Percentiles rank a stretch among this genome's conserved stretches.
Evolutionary conservation across 1,140 invertebrate species (phyloP).

Genomic region (Potamilus streckersoni): DNA sequence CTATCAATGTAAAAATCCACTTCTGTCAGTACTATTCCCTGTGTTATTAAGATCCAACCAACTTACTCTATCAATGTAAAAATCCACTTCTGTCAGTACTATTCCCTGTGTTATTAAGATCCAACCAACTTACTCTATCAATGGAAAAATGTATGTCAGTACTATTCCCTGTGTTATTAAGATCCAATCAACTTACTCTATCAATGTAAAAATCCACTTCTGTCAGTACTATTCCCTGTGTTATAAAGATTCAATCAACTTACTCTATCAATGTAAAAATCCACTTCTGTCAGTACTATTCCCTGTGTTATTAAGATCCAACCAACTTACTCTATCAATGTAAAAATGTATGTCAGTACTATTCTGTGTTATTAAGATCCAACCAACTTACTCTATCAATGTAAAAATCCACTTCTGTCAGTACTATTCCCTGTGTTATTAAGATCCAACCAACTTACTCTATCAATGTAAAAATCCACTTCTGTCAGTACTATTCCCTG

Average conservation of each 20-base stretch:
- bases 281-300: too few relatives aligned
- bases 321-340: constrained; percentile 82
- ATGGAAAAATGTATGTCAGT: constrained; percentile 99
- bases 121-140: constrained; percentile 76
- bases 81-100: constrained; percentile 99
- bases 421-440: too few relatives aligned
- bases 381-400: constrained; percentile 82
- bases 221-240: too few relatives aligned
- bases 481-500: too few relatives aligned
- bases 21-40: too few relatives aligned
- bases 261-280: constrained; percentile 97
- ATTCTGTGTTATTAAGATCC: too few relatives aligned
- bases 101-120: too few relatives aligned
- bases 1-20: constrained; percentile 99
- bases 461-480: constrained; percentile 99
- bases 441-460: constrained; percentile 64
- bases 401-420: constrained; percentile 99
- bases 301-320: too few relatives aligned
- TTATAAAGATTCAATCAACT: background rate
- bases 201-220: constrained; percentile 99
- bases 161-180: too few relatives aligned
- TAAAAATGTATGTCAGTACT: too few relatives aligned
- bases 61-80: constrained; percentile 92
- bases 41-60: too few relatives aligned
- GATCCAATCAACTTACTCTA: constrained; percentile 70